Evolutionary conservation across 2,113 vertebrate genomes (phyloP).

Genomic region (Falco punctatus): DNA sequence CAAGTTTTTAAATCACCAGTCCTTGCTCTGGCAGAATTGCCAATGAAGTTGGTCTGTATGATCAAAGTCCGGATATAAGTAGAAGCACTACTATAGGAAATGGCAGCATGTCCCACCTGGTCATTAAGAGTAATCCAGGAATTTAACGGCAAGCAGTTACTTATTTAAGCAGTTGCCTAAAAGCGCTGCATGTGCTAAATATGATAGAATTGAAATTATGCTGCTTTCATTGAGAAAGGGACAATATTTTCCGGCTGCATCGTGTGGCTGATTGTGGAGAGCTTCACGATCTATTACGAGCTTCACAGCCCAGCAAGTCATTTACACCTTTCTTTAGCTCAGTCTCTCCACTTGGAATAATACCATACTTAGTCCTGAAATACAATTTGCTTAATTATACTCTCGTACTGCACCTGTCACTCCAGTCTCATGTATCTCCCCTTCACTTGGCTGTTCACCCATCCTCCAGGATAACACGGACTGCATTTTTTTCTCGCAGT

Average conservation of each 20-base stretch:
- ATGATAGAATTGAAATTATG: not conserved
- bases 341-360: not conserved
- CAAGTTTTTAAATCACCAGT: conserved; percentile 33
- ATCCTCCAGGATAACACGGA: not conserved
- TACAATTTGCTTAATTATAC: not conserved
- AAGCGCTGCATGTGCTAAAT: not conserved
- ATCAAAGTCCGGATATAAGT: not conserved
- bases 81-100: not conserved
- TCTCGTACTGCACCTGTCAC: not conserved
- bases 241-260: not conserved
- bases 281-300: not conserved
- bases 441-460: not conserved
- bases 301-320: not conserved
- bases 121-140: not conserved
- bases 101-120: not conserved
- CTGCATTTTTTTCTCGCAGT: not conserved
- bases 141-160: not conserved
- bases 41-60: not conserved
- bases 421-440: not conserved
- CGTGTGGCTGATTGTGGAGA: not conserved
- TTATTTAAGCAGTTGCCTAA: not conserved
- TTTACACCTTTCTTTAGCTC: not conserved
- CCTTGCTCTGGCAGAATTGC: not conserved
- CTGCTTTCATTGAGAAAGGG: not conserved
- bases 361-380: not conserved